phyloP scores from a whole-genome alignment of 2,888 invertebrate species.

The Pristionchus maxplancki region DNA sequence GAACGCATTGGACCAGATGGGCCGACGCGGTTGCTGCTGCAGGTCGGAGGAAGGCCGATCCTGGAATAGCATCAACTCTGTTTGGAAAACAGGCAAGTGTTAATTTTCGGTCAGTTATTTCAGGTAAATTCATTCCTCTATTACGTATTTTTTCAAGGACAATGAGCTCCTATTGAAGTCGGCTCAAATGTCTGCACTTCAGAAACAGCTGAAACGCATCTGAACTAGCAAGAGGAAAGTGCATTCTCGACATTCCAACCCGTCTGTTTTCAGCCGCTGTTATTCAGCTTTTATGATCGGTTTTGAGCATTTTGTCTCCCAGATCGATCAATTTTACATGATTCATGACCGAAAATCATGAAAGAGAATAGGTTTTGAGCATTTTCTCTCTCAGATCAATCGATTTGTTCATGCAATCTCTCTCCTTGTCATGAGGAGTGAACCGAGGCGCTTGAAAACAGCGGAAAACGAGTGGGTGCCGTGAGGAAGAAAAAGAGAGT shows the following conservation, averaged over 20 bases:
- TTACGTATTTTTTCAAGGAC: no score
- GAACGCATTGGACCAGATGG: conserved; percentile 44
- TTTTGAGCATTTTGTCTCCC: neutral
- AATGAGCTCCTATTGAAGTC: neutral
- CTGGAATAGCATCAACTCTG: no score
- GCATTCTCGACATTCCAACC: neutral
- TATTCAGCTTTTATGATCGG: neutral
- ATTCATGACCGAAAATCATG: no score
- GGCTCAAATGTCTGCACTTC: neutral
- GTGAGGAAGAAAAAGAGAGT: neutral
- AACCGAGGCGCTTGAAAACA: conserved; percentile 25
- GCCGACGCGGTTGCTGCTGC: neutral
- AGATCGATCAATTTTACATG: neutral
- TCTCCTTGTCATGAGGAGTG: neutral
- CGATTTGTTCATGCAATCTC: neutral
- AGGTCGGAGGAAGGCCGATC: conserved; percentile 17
- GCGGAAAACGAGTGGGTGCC: neutral
- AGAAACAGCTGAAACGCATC: neutral
- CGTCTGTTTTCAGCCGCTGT: neutral
- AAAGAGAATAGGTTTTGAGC: neutral
- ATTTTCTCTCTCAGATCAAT: neutral
- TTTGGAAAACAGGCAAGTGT: no score
- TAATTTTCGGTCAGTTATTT: neutral
- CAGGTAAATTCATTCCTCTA: no score
- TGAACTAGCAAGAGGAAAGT: neutral